Percentiles rank a stretch among this genome's conserved stretches.
Evolutionary conservation across 2,113 vertebrate species (phyloP).

Genomic region (Chlorocebus sabaeus): DNA sequence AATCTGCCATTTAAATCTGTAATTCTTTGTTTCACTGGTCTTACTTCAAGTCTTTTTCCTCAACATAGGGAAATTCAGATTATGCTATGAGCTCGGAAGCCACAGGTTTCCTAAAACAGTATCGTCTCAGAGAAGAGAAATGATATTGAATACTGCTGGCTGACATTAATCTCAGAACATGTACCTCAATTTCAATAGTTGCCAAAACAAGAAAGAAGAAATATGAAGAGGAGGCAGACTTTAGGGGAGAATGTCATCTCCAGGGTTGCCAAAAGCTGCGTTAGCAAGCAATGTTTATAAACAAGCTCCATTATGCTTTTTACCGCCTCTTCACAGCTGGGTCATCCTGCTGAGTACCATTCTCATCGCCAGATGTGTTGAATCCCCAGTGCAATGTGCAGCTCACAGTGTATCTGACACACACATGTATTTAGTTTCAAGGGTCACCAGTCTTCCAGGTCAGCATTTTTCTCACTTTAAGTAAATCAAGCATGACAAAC

Average conservation of each 20-base stretch:
- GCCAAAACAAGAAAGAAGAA: constrained; percentile 30
- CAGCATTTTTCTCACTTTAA: constrained; percentile 64
- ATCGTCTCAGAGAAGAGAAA: neutral
- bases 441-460: constrained; percentile 58
- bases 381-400: neutral
- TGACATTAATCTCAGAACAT: neutral
- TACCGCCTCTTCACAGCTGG: constrained; percentile 66
- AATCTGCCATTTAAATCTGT: neutral
- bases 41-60: neutral
- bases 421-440: constrained; percentile 25
- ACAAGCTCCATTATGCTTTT: neutral
- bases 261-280: constrained; percentile 62
- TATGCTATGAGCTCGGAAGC: neutral
- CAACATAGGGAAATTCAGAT: neutral
- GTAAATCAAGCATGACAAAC: constrained; percentile 71
- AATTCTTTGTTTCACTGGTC: too few relatives aligned
- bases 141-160: neutral
- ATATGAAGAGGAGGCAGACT: neutral
- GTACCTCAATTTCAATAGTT: neutral
- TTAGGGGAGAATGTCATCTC: constrained; percentile 34
- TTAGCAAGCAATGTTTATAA: constrained; percentile 38
- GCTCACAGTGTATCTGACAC: constrained; percentile 33
- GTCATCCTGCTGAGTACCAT: constrained; percentile 33
- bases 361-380: constrained; percentile 27
- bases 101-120: neutral